These are phyloP conservation scores for Oxyscelio sp. DNA, from an alignment of 2,888 invertebrate genomes.

Conservation along the genomic window DNA sequence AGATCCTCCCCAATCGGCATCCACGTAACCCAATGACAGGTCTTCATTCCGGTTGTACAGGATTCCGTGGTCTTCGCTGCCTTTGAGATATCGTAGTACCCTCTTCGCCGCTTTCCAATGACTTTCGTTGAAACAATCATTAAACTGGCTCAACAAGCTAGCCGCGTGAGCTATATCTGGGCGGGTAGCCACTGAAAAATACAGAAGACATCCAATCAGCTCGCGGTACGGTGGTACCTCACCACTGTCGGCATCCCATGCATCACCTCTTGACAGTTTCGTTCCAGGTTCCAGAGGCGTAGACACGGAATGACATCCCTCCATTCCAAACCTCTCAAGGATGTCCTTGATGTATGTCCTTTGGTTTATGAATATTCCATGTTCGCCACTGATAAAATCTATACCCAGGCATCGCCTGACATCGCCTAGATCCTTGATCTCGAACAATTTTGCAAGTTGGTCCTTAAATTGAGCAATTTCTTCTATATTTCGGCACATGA, in stretches of 20 bases:
- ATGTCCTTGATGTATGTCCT: neutral
- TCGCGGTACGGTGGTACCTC: conserved; percentile 14
- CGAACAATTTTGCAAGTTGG: conserved; percentile 21
- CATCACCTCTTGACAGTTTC: conserved; percentile 38
- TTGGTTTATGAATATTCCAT: conserved; percentile 25
- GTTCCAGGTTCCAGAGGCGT: conserved; percentile 70
- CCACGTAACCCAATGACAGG: neutral
- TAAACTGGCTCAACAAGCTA: neutral
- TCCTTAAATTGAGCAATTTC: conserved; percentile 4
- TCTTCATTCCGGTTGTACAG: no score
- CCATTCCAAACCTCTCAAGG: neutral
- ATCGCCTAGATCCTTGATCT: conserved; percentile 16
- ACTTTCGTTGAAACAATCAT: neutral
- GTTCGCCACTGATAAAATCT: conserved; percentile 12
- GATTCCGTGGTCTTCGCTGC: neutral
- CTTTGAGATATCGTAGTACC: neutral
- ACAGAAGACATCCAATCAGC: conserved; percentile 9
- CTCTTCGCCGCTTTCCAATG: neutral
- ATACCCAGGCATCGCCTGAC: conserved; percentile 32
- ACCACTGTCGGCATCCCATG: neutral
- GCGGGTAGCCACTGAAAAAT: neutral
- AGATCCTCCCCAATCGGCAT: conserved; percentile 5
- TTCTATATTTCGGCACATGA: neutral
- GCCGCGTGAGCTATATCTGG: no score
- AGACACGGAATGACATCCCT: conserved; percentile 75